Conservation (phyloP, 2,113 vertebrate genomes). For the Australoheros scitulus region DNA sequence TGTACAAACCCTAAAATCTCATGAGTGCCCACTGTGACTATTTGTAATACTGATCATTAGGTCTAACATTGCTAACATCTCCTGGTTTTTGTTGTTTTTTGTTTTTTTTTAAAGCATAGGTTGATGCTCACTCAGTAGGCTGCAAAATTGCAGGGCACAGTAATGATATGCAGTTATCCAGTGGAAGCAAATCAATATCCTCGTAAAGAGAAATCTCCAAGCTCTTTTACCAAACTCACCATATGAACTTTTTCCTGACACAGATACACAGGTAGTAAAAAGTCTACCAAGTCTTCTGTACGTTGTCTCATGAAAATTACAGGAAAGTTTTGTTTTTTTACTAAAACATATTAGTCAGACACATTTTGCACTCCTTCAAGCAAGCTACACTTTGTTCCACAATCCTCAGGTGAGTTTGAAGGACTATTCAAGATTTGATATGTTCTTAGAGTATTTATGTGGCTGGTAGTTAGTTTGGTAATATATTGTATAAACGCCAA, state of each 20-base stretch:
- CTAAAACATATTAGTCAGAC: not conserved
- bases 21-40: not conserved
- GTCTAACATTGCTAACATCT: not conserved
- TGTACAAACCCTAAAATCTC: too few species aligned
- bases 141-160: slow-evolving; percentile 5
- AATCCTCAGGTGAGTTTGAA: not conserved
- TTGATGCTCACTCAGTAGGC: not conserved
- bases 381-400: not conserved
- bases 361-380: not conserved
- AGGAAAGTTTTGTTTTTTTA: accelerated
- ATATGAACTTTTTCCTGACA: not conserved
- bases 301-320: not conserved
- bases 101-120: not conserved
- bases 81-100: not conserved
- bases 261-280: not conserved
- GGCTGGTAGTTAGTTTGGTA: not conserved
- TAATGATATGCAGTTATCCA: slow-evolving; percentile 14
- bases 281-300: not conserved
- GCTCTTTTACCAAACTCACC: not conserved
- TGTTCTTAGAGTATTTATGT: not conserved
- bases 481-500: not conserved
- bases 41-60: not conserved
- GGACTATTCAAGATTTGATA: not conserved
- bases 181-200: not conserved
- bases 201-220: not conserved